Evolutionary conservation across 2,113 vertebrate species (phyloP), one percentile per base, ranked within the genome.

Genomic region (Amazona vittata): DNA sequence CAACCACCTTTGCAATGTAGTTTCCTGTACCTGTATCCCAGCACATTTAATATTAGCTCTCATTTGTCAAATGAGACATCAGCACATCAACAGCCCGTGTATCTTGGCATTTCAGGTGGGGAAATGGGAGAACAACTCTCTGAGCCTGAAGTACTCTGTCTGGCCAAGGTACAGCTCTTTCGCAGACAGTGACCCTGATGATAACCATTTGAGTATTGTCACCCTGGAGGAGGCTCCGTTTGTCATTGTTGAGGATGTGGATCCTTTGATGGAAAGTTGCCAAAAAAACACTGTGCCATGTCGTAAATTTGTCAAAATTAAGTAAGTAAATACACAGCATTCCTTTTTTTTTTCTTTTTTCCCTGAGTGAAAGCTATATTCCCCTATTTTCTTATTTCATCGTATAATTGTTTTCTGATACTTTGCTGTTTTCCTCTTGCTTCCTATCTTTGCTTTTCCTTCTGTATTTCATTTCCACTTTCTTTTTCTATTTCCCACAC

Each of bases 191-290:
- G 99, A 99, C 92, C 98, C 99, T 0, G 99, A 99, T 0, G 99
- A 99, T 97, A 99, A 99, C 97, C 99, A 99, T 86, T 97, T 99
- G 97, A 99, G 98, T 97, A 99, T 99, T 11, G 99, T 99, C 93
- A 99, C 99, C n/a, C 96, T 99, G 84, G 99, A 99, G 97, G 99
- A 99, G 97, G 99, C 99, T 60, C 99, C 99, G 5, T 99, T 99
- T 31, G 99, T 99, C 77, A 99, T 99, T 1, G 99, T 99, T 85
- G 99, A 99, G 86, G 99, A 99, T 28, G 99, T 99, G 76, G 99
- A 99, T 89, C 98, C 99, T 8, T 97, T 99, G 86, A 99, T 99
- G 0, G 99, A 99, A 52, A 99, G 99, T 2, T 99, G 99, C 90
- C 99, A 99, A 83, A 98, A 99, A 94, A 99, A 99, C 97, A 99